phyloP scores from a whole-genome alignment of 2,113 vertebrate species.

The Mormoops blainvillei region DNA sequence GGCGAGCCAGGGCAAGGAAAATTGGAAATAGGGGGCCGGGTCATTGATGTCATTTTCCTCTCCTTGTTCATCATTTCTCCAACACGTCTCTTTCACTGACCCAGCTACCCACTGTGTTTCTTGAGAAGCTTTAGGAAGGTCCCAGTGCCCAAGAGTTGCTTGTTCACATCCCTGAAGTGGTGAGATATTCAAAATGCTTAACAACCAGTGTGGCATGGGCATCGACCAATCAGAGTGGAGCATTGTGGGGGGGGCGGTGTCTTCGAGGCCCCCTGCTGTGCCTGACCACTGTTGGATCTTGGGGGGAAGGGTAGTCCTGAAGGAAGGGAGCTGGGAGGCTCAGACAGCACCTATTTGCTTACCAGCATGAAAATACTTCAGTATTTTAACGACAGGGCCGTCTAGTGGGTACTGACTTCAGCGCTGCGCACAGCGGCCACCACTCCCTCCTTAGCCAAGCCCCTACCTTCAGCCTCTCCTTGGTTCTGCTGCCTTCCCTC shows the following conservation, averaged over 20 bases:
- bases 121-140: not conserved
- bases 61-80: not conserved
- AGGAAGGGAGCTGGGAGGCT: not conserved
- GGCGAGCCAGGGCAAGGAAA: not conserved
- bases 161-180: not conserved
- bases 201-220: no score
- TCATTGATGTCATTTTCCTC: not conserved
- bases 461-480: not conserved
- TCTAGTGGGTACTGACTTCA: not conserved
- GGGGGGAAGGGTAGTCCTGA: not conserved
- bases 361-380: not conserved
- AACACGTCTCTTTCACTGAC: not conserved
- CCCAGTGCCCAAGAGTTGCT: not conserved
- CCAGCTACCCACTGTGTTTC: not conserved
- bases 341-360: not conserved
- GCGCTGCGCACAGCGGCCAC: not conserved
- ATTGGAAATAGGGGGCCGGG: not conserved
- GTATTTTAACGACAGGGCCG: not conserved
- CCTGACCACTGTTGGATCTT: not conserved
- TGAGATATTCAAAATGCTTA: not conserved
- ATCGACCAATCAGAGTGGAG: not conserved
- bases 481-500: not conserved
- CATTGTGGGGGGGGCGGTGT: fast-evolving
- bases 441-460: not conserved
- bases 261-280: not conserved